These are phyloP conservation scores for Polia nebulosa DNA, from an alignment of 2,888 invertebrate genomes.

Conservation along the genomic window DNA sequence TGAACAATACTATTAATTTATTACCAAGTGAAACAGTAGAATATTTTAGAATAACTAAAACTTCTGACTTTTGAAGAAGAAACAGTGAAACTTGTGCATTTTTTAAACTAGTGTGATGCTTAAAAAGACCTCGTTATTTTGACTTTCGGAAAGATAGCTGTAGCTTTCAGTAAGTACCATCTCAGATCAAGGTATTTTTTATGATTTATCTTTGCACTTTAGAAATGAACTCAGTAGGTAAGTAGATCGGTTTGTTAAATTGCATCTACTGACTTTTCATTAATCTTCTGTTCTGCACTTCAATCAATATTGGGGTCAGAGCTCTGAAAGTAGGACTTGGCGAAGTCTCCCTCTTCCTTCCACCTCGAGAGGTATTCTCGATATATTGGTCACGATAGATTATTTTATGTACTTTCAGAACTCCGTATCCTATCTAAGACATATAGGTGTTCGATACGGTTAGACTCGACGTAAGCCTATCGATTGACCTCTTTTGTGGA, in stretches of 20 bases:
- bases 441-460: neutral
- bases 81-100: neutral
- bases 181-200: neutral
- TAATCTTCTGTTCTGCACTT: neutral
- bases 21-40: conserved; percentile 9
- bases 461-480: neutral
- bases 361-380: neutral
- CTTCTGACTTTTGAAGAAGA: neutral
- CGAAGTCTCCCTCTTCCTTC: neutral
- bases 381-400: neutral
- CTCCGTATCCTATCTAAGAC: neutral
- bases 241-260: neutral
- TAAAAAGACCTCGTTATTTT: neutral
- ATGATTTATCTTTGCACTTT: too few relatives aligned
- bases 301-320: neutral
- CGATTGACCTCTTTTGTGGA: neutral
- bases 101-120: neutral
- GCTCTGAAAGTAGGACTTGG: neutral
- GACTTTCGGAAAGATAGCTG: neutral
- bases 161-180: neutral
- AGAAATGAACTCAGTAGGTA: too few relatives aligned
- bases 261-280: neutral
- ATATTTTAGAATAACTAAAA: conserved; percentile 1
- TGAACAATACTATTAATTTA: conserved; percentile 27
- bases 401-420: neutral